Percentiles rank a stretch among this genome's conserved stretches.
Evolutionary conservation across 2,888 invertebrate genomes (phyloP).

Genomic region (Patella depressa): DNA sequence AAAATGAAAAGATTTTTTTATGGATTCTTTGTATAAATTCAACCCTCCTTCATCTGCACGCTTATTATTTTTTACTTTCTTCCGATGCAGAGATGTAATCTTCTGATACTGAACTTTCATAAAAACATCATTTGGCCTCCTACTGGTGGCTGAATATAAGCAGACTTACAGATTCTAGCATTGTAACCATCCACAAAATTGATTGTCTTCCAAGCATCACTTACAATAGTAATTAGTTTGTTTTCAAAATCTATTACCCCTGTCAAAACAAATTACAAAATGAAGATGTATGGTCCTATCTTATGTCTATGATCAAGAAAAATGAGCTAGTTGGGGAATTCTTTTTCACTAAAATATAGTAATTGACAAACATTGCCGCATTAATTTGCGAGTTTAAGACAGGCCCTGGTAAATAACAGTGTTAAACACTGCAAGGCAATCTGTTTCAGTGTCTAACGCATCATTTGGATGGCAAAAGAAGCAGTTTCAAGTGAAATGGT

Average conservation of each 20-base stretch:
- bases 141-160: no score
- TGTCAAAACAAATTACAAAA: conserved; percentile 13
- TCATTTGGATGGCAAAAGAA: conserved; percentile 9
- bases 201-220: not conserved
- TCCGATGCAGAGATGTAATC: no score
- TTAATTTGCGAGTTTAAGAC: conserved; percentile 5
- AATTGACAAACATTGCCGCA: conserved; percentile 12
- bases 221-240: conserved; percentile 11
- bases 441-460: not conserved
- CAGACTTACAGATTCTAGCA: no score
- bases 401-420: conserved; percentile 6
- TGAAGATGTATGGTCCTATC: conserved; percentile 11
- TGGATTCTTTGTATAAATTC: no score
- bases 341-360: conserved; percentile 10
- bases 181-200: no score
- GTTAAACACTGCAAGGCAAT: conserved; percentile 10
- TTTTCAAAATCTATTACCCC: conserved; percentile 10
- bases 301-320: conserved; percentile 11
- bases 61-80: no score
- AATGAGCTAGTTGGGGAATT: conserved; percentile 7
- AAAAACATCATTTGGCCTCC: no score
- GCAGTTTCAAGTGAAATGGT: not conserved
- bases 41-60: no score
- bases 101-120: no score
- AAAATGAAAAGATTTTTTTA: no score